phyloP scores from a whole-genome alignment of 2,113 vertebrate species.

The Otolemur garnettii region DNA sequence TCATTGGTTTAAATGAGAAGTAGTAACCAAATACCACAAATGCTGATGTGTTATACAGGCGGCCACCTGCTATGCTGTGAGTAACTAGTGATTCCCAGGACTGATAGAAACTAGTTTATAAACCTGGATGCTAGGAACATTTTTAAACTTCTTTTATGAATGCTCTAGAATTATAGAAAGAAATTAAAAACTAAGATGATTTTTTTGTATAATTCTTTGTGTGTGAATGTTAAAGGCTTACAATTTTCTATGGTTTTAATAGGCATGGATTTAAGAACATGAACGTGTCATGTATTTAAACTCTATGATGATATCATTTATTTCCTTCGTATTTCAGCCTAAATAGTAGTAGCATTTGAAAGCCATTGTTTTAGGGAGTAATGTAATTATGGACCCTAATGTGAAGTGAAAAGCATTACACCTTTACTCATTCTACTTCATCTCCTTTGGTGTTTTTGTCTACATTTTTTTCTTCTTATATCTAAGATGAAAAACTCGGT shows the following conservation, averaged over 20 bases:
- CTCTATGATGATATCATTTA: conserved; percentile 22
- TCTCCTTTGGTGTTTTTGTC: not conserved
- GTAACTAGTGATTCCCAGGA: not conserved
- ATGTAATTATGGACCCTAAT: conserved; percentile 21
- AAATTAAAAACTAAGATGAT: conserved; percentile 43
- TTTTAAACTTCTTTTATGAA: not conserved
- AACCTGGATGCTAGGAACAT: not conserved
- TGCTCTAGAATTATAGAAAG: conserved; percentile 16
- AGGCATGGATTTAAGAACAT: conserved; percentile 45
- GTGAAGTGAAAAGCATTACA: conserved; percentile 24
- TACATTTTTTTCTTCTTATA: not conserved
- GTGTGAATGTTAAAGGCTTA: not conserved
- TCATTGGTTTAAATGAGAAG: conserved; percentile 21
- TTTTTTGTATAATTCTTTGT: not conserved
- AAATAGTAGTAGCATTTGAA: not conserved
- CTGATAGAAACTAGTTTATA: not conserved
- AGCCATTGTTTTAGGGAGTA: conserved; percentile 20
- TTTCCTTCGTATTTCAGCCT: conserved; percentile 50
- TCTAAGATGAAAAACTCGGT: conserved; percentile 4
- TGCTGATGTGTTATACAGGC: not conserved
- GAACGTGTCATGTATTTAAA: conserved; percentile 28
- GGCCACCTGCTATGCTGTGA: not conserved
- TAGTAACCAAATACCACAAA: conserved; percentile 35
- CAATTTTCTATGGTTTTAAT: conserved; percentile 58
- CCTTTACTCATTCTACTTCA: not conserved